Percentiles rank a stretch among this genome's conserved stretches.
Conservation (phyloP, 2,888 invertebrate species). For the Hydraecia micacea region DNA sequence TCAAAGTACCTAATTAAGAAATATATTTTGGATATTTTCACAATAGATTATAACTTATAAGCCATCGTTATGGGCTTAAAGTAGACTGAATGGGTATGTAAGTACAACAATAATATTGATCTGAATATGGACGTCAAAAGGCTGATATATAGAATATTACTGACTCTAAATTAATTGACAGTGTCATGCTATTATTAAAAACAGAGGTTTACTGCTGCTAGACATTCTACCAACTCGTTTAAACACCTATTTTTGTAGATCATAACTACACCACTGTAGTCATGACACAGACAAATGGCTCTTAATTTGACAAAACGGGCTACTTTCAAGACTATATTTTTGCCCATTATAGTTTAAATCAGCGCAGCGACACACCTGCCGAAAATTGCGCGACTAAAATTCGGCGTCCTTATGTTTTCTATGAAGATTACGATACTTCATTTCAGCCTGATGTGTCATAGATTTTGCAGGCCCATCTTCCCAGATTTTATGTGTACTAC, state of each 20-base stretch:
- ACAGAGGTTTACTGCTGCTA: background rate
- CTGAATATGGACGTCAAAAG: background rate
- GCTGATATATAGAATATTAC: background rate
- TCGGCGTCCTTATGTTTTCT: background rate
- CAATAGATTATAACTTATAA: background rate
- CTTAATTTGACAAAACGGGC: background rate
- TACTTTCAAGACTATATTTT: background rate
- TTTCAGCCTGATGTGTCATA: background rate
- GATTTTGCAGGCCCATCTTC: no score
- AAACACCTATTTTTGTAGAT: no score
- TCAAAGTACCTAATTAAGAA: conserved; percentile 9
- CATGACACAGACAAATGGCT: background rate
- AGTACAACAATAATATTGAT: background rate
- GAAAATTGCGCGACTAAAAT: background rate
- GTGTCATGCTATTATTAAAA: background rate
- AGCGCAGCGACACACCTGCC: background rate
- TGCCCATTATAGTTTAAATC: background rate
- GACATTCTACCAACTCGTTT: background rate
- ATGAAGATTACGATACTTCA: background rate
- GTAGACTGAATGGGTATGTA: background rate
- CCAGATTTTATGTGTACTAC: background rate
- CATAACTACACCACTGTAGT: background rate
- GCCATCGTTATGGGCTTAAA: background rate
- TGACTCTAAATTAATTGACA: conserved; percentile 22
- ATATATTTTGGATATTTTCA: background rate